Base-by-base conservation (phyloP, 1,140 invertebrate genomes). In the Rhagoletis zephyria region DNA sequence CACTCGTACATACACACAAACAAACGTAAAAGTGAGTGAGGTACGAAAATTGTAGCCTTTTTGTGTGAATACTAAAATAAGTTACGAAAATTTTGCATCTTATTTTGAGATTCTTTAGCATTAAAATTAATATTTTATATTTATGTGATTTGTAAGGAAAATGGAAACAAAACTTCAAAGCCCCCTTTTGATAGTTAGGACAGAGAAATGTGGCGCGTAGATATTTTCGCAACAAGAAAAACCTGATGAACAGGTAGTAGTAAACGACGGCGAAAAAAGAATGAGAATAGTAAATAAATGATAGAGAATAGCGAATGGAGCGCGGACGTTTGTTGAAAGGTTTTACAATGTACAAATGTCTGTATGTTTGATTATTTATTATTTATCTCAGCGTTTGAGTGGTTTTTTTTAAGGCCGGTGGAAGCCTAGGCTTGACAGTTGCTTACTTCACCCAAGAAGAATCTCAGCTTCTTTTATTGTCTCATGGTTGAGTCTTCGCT, bases 191-290 rank as follows among this genome's bases (percentile, higher is more conserved):
- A 56, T 16, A 56, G 74, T 56, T 81, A 56, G 1, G 48, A 1
- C 74, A 81, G 48, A 81, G 74, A 81, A 81, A 81, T 81, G 74
- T 81, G 74, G 74, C 74, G 74, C 74, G 74, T 56, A 81, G 74
- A 9, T 81, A 81, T 81, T 51, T 56, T 81, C 74, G 74, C 74
- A 81, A 81, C 74, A 81, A 81, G 74, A 81, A 81, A 81, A 81
- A 81, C 74, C 74, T 81, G 74, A 81, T 16, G 74, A 81, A 81
- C 74, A 81, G 74, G 74, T 81, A 81, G 74, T 81, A 81, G 74
- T 81, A 81, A 81, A 81, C 74, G 3, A 48, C 74, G 9, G 48
- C 48, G 74, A 16, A 77, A n/a, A 77, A 77, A 81, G n/a, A 51
- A 81, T 48, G 30, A 81, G 74, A 81, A 81, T 81, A 48, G 30